A percentile compares a stretch with the other conserved stretches of the same genome.
Conservation (phyloP, 92 coral and sea anemone genomes). For the Porites lobata region DNA sequence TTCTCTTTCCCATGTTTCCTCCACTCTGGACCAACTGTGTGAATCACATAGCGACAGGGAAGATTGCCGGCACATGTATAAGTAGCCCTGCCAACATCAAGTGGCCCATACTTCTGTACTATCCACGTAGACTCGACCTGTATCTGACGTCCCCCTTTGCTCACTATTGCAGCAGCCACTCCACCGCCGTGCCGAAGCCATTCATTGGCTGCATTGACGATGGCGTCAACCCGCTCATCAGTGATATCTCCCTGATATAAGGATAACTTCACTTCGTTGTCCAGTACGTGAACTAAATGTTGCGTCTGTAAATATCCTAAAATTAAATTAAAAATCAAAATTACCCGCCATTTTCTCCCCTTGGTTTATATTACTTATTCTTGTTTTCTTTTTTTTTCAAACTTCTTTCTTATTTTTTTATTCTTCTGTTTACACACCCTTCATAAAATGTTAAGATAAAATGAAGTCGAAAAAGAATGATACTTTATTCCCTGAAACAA, state of each 20-base stretch:
- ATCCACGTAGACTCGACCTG: conserved; percentile 46
- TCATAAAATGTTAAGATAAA: no score
- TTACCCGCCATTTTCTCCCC: no score
- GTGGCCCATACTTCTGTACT: not conserved
- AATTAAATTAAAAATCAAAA: no score
- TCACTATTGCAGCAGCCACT: conserved; percentile 83
- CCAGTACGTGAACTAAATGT: not conserved
- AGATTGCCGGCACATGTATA: conserved; percentile 54
- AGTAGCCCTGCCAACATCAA: conserved; percentile 43
- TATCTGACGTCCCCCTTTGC: conserved; percentile 80
- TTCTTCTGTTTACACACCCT: no score
- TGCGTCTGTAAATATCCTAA: not conserved
- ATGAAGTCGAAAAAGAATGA: no score
- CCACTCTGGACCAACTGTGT: conserved; percentile 74
- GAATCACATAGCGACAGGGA: conserved; percentile 52
- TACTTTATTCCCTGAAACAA: no score
- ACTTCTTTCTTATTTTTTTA: no score
- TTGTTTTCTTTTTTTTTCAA: no score
- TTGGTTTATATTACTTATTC: no score
- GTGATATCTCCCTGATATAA: conserved; percentile 79
- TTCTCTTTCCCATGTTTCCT: not conserved
- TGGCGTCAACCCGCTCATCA: conserved; percentile 63
- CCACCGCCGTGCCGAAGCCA: conserved; percentile 68
- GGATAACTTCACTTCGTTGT: conserved; percentile 54
- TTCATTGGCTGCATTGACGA: conserved; percentile 86